Conservation (phyloP, 2,797 vertebrate genomes). For the Limosa lapponica region DNA sequence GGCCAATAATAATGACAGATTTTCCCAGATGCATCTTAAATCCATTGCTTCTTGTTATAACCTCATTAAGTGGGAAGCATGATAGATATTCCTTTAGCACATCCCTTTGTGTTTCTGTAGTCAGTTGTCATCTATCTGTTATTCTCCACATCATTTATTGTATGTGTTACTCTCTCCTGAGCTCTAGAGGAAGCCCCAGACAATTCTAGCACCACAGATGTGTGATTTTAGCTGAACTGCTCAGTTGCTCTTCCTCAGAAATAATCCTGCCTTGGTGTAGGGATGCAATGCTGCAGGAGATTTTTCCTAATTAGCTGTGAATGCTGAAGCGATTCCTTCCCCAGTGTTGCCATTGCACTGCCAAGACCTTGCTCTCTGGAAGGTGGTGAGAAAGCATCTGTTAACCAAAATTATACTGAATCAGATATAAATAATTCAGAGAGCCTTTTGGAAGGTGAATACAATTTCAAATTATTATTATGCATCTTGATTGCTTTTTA, state of each 20-base stretch:
- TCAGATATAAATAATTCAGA: background rate
- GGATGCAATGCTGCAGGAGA: background rate
- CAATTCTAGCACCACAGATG: background rate
- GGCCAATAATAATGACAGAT: background rate
- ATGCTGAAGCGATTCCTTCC: background rate
- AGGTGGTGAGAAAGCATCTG: background rate
- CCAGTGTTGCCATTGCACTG: accelerated
- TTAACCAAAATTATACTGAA: background rate
- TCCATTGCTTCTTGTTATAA: constrained; percentile 14
- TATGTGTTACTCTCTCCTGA: background rate
- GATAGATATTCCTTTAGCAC: constrained; percentile 9
- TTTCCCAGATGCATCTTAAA: constrained; percentile 44
- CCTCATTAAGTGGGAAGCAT: background rate
- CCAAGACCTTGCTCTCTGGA: background rate
- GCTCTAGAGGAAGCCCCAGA: background rate
- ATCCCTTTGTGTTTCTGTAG: constrained; percentile 5
- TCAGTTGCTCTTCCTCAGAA: background rate
- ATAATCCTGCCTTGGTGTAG: background rate
- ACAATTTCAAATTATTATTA: background rate
- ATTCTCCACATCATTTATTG: background rate
- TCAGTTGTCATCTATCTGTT: constrained; percentile 12
- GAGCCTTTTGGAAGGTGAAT: background rate
- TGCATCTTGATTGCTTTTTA: background rate
- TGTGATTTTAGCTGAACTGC: background rate
- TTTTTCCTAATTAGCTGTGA: background rate